Conservation (phyloP, 2,888 invertebrate genomes). For the Tetragnatha montana region DNA sequence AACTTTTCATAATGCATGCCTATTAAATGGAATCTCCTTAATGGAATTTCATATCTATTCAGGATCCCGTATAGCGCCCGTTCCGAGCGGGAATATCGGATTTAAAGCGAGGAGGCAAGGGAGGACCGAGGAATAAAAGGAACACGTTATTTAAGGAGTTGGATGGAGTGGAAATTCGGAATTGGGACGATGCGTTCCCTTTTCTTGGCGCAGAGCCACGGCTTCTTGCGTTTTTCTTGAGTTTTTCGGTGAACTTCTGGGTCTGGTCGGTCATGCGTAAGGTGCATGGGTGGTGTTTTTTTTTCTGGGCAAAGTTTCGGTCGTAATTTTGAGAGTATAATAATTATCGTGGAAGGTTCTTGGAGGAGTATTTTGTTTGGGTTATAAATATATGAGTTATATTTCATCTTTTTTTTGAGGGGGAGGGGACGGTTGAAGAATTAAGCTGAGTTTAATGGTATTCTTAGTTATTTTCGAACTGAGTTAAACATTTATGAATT, state of each 20-base stretch:
- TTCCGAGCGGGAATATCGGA: conserved; percentile 11
- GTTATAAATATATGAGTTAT: no score
- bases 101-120: conserved; percentile 18
- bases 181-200: conserved; percentile 4
- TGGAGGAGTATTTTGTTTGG: neutral
- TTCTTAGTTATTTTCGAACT: no score
- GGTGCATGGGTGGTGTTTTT: conserved; percentile 5
- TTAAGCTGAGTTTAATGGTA: no score
- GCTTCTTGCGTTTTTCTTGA: neutral
- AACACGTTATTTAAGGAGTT: conserved; percentile 37
- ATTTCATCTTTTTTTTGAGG: no score
- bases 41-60: conserved; percentile 18
- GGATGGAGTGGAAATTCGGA: conserved; percentile 8
- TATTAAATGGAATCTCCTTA: conserved; percentile 32
- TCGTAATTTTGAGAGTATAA: neutral
- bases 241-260: conserved; percentile 29
- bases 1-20: conserved; percentile 13
- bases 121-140: conserved; percentile 24
- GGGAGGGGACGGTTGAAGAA: no score
- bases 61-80: conserved; percentile 2
- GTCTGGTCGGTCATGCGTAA: conserved; percentile 21
- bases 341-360: neutral
- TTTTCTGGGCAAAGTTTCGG: neutral
- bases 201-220: conserved; percentile 39
- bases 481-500: no score